Evolutionary conservation across 1,140 invertebrate species (phyloP).

Genomic region (Pteromalus puparum): DNA sequence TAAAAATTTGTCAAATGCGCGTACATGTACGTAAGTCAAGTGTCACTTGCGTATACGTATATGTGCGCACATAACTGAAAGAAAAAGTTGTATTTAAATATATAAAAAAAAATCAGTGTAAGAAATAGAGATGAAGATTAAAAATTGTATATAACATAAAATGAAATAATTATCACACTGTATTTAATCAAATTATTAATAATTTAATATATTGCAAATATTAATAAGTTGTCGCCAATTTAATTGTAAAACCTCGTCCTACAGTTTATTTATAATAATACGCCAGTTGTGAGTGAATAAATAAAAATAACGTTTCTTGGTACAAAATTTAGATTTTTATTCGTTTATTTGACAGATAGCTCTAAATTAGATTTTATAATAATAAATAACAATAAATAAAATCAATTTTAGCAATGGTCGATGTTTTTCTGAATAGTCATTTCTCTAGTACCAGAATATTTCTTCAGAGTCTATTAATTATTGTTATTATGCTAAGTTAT

Average conservation of each 20-base stretch:
- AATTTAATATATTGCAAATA: conserved; percentile 70
- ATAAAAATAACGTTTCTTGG: neutral
- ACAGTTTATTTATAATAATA: neutral
- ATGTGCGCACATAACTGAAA: conserved; percentile 41
- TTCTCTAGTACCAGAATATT: conserved; percentile 15
- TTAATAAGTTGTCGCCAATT: conserved; percentile 31
- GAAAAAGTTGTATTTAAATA: conserved; percentile 42
- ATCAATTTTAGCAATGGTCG: neutral
- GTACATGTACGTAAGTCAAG: conserved; percentile 22
- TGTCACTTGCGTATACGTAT: conserved; percentile 54
- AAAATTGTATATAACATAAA: conserved; percentile 67
- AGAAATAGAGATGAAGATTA: conserved; percentile 54
- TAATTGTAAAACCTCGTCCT: conserved; percentile 24
- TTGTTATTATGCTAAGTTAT: conserved; percentile 37
- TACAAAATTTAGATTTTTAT: conserved; percentile 32
- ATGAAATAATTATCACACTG: conserved; percentile 65
- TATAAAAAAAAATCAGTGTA: conserved; percentile 47
- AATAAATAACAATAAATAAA: conserved; percentile 51
- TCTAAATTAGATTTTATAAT: conserved; percentile 35
- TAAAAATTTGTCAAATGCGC: conserved; percentile 46
- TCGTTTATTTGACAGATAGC: conserved; percentile 27
- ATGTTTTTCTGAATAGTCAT: neutral
- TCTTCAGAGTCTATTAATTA: conserved; percentile 12
- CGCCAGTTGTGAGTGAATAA: conserved; percentile 10
- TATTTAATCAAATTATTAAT: conserved; percentile 67